Percentiles rank a stretch among this genome's conserved stretches.
These are phyloP conservation scores for Drosophila fuyamai DNA, from an alignment of 1,140 invertebrate species.

Conservation along the genomic window DNA sequence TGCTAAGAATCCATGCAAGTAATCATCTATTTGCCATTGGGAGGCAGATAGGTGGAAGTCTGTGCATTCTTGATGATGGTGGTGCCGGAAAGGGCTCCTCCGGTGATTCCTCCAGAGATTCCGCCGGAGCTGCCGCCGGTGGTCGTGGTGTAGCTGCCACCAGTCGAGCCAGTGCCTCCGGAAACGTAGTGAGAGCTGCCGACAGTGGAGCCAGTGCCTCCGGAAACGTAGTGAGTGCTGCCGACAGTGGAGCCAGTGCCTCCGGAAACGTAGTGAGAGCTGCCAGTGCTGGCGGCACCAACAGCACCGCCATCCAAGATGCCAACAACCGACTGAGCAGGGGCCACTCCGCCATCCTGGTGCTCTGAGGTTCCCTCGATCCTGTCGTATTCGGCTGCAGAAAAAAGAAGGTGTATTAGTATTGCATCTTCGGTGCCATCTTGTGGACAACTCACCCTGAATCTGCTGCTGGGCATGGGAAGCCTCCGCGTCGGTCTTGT, in stretches of 20 bases:
- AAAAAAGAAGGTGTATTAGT: background rate
- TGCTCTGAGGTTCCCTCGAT: constrained; percentile 79
- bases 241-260: constrained; percentile 19
- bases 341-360: constrained; percentile 74
- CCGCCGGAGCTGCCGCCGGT: constrained; percentile 30
- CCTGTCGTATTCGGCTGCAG: constrained; percentile 75
- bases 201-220: constrained; percentile 16
- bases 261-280: constrained; percentile 21
- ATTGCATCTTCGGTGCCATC: background rate
- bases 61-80: constrained; percentile 52
- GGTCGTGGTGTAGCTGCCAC: constrained; percentile 21
- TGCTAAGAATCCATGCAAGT: constrained; percentile 7
- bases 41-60: constrained; percentile 65
- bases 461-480: constrained; percentile 79
- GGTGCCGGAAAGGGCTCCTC: constrained; percentile 11
- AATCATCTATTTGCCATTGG: constrained; percentile 51
- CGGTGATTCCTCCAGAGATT: constrained; percentile 5
- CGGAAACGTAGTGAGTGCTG: constrained; percentile 18
- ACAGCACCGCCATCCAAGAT: constrained; percentile 66
- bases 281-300: constrained; percentile 30
- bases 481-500: constrained; percentile 88
- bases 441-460: constrained; percentile 58
- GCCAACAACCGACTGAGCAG: constrained; percentile 77
- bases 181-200: constrained; percentile 21
- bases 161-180: constrained; percentile 15